Evolutionary conservation across 1,140 invertebrate genomes (phyloP).

Genomic region (Hydropsyche tenuis): DNA sequence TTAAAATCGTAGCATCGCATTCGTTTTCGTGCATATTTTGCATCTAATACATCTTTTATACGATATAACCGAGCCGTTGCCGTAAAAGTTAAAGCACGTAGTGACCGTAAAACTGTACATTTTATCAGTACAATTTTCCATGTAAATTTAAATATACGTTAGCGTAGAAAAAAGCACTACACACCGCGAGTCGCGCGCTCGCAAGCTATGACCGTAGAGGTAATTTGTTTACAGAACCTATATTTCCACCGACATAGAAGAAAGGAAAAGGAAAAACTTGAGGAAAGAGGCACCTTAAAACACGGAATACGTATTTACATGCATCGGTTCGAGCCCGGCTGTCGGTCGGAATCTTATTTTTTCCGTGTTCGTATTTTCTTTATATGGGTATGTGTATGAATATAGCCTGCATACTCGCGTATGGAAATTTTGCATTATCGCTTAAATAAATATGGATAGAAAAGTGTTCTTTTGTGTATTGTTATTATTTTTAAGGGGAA

Average conservation of each 20-base stretch:
- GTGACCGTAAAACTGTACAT: constrained; percentile 24
- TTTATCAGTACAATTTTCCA: constrained; percentile 31
- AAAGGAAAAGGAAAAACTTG: background rate
- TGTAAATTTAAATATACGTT: constrained; percentile 33
- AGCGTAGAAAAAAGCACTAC: constrained; percentile 1
- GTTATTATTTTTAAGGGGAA: too few relatives aligned
- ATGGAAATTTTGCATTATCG: constrained; percentile 4
- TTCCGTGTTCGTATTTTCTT: too few relatives aligned
- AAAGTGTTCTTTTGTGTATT: background rate
- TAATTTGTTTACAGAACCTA: constrained; percentile 37
- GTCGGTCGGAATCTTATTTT: background rate
- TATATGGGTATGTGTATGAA: background rate
- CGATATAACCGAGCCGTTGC: background rate
- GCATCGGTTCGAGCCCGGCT: background rate
- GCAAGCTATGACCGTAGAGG: background rate
- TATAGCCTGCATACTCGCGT: background rate
- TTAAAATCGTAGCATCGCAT: too few relatives aligned
- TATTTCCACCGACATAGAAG: background rate
- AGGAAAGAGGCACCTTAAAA: too few relatives aligned
- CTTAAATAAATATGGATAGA: background rate
- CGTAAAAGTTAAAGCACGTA: constrained; percentile 25
- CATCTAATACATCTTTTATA: background rate
- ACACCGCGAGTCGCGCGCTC: background rate
- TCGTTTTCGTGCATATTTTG: background rate
- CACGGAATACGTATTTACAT: too few relatives aligned